Conservation (phyloP, 2,888 invertebrate species). For the Megamerina dolium region DNA sequence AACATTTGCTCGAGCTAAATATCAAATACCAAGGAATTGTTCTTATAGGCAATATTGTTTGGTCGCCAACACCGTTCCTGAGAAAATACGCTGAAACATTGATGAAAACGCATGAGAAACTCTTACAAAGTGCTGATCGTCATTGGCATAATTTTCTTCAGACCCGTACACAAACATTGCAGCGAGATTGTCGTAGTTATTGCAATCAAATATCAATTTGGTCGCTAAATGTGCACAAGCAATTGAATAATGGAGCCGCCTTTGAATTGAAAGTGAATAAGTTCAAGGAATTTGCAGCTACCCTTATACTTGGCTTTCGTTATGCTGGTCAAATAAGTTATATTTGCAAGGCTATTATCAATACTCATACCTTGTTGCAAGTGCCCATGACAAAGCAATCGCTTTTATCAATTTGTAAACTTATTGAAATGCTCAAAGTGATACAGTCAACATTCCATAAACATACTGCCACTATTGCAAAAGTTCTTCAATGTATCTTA, state of each 20-base stretch:
- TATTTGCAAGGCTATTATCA: constrained; percentile 56
- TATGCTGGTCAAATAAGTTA: constrained; percentile 62
- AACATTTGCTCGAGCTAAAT: constrained; percentile 67
- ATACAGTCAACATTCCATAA: constrained; percentile 65
- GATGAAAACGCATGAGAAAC: constrained; percentile 50
- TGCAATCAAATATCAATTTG: constrained; percentile 54
- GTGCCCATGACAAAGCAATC: constrained; percentile 73
- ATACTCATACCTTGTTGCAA: constrained; percentile 64
- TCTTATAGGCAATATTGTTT: constrained; percentile 72
- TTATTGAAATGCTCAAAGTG: constrained; percentile 75
- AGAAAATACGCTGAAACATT: constrained; percentile 57
- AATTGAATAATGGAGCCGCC: constrained; percentile 49
- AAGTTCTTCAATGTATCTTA: constrained; percentile 67
- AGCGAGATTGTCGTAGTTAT: constrained; percentile 56
- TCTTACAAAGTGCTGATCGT: constrained; percentile 43
- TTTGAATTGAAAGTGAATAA: constrained; percentile 54
- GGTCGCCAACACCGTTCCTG: constrained; percentile 82
- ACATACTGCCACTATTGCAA: constrained; percentile 64
- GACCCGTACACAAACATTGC: constrained; percentile 55
- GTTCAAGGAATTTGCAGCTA: constrained; percentile 49
- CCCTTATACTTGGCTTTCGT: constrained; percentile 56
- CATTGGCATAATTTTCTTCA: constrained; percentile 56
- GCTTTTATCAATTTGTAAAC: constrained; percentile 68
- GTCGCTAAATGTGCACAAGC: constrained; percentile 58
- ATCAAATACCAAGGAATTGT: constrained; percentile 75